phyloP scores from a whole-genome alignment of 2,113 vertebrate genomes.

The Callipepla squamata region DNA sequence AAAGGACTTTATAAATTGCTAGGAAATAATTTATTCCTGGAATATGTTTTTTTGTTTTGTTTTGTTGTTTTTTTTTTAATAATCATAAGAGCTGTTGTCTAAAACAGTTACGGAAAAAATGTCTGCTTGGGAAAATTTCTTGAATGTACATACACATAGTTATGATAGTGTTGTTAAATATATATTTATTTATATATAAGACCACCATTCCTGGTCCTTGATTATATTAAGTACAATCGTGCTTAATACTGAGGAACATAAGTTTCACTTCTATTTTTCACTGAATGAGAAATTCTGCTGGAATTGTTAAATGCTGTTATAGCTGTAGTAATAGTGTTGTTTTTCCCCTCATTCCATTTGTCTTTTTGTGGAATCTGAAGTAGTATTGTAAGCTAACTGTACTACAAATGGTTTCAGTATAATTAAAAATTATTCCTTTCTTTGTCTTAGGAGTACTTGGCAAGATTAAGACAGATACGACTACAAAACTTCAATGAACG shows the following conservation, averaged over 20 bases:
- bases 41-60: background rate
- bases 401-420: background rate
- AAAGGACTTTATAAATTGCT: conserved; percentile 29
- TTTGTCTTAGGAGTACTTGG: conserved; percentile 88
- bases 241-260: background rate
- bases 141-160: background rate
- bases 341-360: background rate
- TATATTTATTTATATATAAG: background rate
- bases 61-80: background rate
- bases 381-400: background rate
- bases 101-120: background rate
- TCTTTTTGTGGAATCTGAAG: background rate
- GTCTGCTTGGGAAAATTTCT: background rate
- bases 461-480: conserved; percentile 92
- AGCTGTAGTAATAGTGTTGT: background rate
- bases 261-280: background rate
- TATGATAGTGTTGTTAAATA: background rate
- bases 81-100: conserved; percentile 48
- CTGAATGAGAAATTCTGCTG: conserved; percentile 18
- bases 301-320: conserved; percentile 1
- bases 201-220: background rate
- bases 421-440: background rate
- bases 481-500: conserved; percentile 98
- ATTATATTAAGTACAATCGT: background rate
- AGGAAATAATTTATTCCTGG: conserved; percentile 39